Evolutionary conservation across 2,888 invertebrate species (phyloP), one percentile per base, ranked within the genome.

Genomic region (Agonum fuliginosum): DNA sequence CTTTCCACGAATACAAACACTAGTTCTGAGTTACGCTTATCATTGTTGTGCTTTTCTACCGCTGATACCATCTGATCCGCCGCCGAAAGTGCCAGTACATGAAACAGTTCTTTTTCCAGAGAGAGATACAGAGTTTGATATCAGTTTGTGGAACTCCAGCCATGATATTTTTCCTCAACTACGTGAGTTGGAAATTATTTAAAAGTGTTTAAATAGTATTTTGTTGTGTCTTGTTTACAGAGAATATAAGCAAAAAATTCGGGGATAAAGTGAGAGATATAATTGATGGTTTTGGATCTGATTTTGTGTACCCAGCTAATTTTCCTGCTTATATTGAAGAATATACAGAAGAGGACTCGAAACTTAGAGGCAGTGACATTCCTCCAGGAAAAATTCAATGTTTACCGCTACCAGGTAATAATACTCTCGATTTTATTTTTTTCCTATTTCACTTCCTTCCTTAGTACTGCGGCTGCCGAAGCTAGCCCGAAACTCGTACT

Each of bases 41-140:
- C 98, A 98, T 86, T 98, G 98, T 88, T 98, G 98, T 87, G 94
- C 95, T 80, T 97, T 95, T 87, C 86, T 95, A 83, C 92, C 94
- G 54, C 87, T 93, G 81, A 89, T 91, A 81, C 91, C 91, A 72
- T 88, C 85, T 81, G 85, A 82, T 78, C 88, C 86, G 0, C 89
- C 89, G n/a, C 88, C 87, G 2, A 86, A 85, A 58, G 88, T 87
- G 4, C 84, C 90, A 81, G 83, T 90, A 76, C 88, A 91, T 82
- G 93, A 94, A 82, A 89, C 91, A 0, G 91, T 94, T 0, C 87
- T 93, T 10, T 93, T 93, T 84, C 93, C 93, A 0, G n/a, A n/a
- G n/a, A 91, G 91, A 2, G 91, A 92, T 81, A 90, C 91, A 17
- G 91, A 92, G 80, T 91, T 93, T 80, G 93, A 93, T 83, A 89